Percentiles rank a stretch among this genome's conserved stretches.
These are phyloP conservation scores for Microctenopoma stevenorrisi DNA, from an alignment of 2,797 vertebrate species.

Conservation along the genomic window DNA sequence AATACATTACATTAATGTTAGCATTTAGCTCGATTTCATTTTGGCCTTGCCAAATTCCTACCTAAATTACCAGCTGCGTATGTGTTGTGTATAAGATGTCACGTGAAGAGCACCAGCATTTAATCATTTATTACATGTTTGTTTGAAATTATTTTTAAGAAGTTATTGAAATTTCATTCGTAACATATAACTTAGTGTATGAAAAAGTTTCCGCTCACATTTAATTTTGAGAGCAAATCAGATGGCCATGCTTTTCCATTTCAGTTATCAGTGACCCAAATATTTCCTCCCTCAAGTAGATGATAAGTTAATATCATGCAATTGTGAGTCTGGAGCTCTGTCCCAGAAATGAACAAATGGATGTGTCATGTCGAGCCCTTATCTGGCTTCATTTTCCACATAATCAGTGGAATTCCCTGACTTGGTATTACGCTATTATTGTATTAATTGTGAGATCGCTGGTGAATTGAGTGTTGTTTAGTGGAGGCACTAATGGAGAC, in stretches of 20 bases:
- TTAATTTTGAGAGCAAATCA: neutral
- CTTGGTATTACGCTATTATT: neutral
- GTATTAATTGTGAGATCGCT: slow-evolving; percentile 21
- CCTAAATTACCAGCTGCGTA: no score
- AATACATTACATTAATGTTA: no score
- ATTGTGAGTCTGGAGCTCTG: slow-evolving; percentile 24
- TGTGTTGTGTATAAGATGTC: no score
- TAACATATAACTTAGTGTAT: no score
- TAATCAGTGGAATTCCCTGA: slow-evolving; percentile 12
- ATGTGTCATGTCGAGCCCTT: slow-evolving; percentile 15
- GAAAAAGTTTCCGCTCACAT: neutral
- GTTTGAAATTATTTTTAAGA: no score
- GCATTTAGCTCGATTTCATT: no score
- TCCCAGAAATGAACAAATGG: slow-evolving; percentile 33
- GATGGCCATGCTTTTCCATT: neutral
- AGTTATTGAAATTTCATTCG: no score
- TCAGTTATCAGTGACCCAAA: slow-evolving; percentile 37
- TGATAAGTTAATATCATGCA: neutral
- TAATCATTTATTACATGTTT: no score
- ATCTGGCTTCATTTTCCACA: slow-evolving; percentile 20
- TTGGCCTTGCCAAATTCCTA: no score
- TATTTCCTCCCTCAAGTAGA: slow-evolving; percentile 26
- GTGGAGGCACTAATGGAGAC: slow-evolving; percentile 14
- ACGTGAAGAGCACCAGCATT: no score
- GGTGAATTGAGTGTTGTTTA: slow-evolving; percentile 15